A percentile compares a stretch with the other conserved stretches of the same genome.
These are phyloP conservation scores for Leuciscus idus DNA, from an alignment of 2,113 vertebrate species.

Conservation along the genomic window DNA sequence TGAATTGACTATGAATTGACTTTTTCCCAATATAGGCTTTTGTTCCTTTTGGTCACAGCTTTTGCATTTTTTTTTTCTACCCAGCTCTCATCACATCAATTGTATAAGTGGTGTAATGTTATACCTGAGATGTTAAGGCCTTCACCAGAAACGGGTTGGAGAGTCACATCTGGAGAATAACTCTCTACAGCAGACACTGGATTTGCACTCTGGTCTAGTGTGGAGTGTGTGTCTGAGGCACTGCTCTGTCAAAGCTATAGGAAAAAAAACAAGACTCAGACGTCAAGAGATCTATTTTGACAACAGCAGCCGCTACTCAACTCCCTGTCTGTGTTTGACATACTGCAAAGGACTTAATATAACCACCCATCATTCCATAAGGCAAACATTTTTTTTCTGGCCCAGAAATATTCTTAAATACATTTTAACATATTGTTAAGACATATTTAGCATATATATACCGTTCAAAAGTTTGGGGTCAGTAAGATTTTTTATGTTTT, in stretches of 20 bases:
- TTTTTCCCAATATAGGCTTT: neutral
- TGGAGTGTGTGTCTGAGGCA: constrained; percentile 17
- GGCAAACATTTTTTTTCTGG: neutral
- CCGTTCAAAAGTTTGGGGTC: no score
- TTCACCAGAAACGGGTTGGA: neutral
- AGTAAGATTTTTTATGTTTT: no score
- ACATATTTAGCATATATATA: no score
- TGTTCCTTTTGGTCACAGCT: neutral
- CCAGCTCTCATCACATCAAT: neutral
- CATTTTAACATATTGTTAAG: no score
- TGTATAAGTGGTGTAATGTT: neutral
- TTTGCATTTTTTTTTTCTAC: neutral
- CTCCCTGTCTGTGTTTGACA: constrained; percentile 11
- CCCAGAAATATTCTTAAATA: no score
- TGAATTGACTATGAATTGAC: no score
- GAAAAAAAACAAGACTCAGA: neutral
- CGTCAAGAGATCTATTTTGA: neutral
- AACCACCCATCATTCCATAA: neutral
- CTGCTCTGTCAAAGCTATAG: constrained; percentile 31
- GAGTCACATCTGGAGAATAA: constrained; percentile 54
- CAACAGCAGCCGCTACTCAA: neutral
- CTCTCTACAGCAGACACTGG: constrained; percentile 19
- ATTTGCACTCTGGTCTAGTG: constrained; percentile 23
- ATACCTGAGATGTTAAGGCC: neutral
- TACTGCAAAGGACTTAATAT: neutral